Conservation (phyloP, 2,797 vertebrate species). For the Neostethus bicornis region DNA sequence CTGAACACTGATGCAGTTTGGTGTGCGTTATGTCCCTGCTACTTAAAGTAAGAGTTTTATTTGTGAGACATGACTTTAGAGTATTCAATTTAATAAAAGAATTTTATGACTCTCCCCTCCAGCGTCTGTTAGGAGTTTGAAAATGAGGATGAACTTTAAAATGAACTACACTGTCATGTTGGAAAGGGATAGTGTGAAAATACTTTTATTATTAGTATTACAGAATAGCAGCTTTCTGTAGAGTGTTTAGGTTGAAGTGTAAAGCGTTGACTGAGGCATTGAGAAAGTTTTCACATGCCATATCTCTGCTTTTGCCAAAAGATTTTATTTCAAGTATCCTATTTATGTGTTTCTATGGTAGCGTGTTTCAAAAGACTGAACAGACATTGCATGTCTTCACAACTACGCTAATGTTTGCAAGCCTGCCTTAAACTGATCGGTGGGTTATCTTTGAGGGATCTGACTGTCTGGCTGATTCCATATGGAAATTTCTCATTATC, state of each 20-base stretch:
- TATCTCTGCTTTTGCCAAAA: constrained; percentile 37
- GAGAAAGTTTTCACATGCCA: constrained; percentile 40
- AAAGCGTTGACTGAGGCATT: constrained; percentile 45
- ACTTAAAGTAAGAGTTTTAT: not conserved
- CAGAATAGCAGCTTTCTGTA: constrained; percentile 23
- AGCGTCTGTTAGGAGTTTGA: constrained; percentile 1
- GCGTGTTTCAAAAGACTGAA: constrained; percentile 53
- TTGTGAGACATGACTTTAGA: not conserved
- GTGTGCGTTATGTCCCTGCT: not conserved
- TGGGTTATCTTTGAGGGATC: constrained; percentile 48
- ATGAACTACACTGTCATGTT: constrained; percentile 14
- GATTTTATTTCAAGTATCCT: constrained; percentile 57
- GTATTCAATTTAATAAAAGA: constrained; percentile 8
- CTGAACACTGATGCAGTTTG: constrained; percentile 2
- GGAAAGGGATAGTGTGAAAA: constrained; percentile 12
- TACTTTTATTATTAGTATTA: constrained; percentile 23
- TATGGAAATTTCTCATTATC: constrained; percentile 46
- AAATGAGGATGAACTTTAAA: constrained; percentile 5
- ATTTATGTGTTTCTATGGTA: constrained; percentile 44
- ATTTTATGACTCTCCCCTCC: not conserved
- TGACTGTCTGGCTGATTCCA: constrained; percentile 33
- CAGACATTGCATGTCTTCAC: constrained; percentile 35
- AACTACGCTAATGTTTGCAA: constrained; percentile 49
- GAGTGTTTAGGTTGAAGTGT: constrained; percentile 39
- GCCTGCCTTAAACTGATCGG: constrained; percentile 52